Conservation (phyloP, 1,140 invertebrate genomes). For the Bathynomus jamesi region DNA sequence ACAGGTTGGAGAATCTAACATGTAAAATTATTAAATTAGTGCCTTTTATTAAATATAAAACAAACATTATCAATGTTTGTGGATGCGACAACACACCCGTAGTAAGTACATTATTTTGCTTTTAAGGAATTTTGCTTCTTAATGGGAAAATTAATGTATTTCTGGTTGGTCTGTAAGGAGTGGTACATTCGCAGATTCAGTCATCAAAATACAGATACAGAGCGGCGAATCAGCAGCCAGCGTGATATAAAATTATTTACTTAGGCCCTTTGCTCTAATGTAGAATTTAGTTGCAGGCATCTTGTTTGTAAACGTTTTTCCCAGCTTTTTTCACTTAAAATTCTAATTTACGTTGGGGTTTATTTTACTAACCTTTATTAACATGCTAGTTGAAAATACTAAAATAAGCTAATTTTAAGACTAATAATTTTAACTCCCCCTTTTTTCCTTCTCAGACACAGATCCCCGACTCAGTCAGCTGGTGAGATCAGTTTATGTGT, state of each 20-base stretch:
- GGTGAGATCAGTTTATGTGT: no score
- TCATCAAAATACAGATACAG: not conserved
- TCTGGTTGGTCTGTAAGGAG: not conserved
- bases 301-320: no score
- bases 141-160: not conserved
- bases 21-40: slow-evolving; percentile 1
- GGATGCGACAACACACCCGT: not conserved
- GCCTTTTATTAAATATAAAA: not conserved
- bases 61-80: not conserved
- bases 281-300: no score
- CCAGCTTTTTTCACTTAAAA: no score
- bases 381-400: not conserved
- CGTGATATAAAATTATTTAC: not conserved
- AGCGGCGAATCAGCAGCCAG: not conserved
- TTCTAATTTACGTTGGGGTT: no score
- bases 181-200: not conserved
- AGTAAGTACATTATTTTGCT: not conserved
- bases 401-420: not conserved
- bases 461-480: not conserved
- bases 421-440: no score
- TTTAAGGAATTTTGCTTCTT: not conserved
- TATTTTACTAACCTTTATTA: no score
- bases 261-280: not conserved
- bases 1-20: not conserved
- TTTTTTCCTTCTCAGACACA: not conserved